A percentile compares a stretch with the other conserved stretches of the same genome.
Evolutionary conservation across 2,797 vertebrate genomes (phyloP).

Genomic region (Saguinus oedipus): DNA sequence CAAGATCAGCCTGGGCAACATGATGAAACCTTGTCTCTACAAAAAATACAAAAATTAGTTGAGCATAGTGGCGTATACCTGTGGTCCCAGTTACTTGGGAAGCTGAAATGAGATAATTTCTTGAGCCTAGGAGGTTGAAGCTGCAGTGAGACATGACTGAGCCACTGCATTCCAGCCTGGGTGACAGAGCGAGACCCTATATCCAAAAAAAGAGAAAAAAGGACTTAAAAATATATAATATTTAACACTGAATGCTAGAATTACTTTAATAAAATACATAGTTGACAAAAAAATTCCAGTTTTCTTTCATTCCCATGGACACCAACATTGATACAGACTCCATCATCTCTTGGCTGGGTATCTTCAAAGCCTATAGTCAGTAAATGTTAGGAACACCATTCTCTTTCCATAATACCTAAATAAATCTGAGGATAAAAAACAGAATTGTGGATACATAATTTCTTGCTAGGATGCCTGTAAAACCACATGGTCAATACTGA

Average conservation of each 20-base stretch:
- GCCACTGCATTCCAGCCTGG: not conserved
- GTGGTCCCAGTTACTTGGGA: not conserved
- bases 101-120: not conserved
- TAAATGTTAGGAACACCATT: not conserved
- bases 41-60: not conserved
- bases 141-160: not conserved
- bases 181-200: not conserved
- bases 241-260: not conserved
- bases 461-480: not conserved
- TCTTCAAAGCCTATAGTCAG: not conserved
- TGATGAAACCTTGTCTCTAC: not conserved
- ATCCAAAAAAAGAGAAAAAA: not conserved
- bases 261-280: not conserved
- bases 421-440: not conserved
- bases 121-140: not conserved
- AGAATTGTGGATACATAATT: not conserved
- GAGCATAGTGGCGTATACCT: not conserved
- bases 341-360: not conserved
- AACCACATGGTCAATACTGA: not conserved
- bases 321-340: not conserved
- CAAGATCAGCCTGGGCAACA: not conserved
- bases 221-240: not conserved
- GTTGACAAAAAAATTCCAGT: not conserved
- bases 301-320: not conserved
- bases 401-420: not conserved